These are phyloP conservation scores for Apamea crenata DNA, from an alignment of 2,888 invertebrate genomes.

Conservation along the genomic window DNA sequence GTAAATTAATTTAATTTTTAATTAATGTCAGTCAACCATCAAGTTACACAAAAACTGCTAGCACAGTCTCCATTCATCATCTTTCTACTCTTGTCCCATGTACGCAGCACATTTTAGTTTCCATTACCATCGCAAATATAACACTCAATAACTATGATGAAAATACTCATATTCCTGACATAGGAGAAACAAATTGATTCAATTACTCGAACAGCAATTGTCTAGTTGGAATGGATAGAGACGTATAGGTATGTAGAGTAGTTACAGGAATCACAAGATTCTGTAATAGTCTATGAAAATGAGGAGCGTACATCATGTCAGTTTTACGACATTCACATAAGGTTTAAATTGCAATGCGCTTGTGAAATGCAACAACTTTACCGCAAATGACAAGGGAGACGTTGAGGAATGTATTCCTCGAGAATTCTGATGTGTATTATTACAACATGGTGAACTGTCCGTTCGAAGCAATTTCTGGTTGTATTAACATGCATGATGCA, in stretches of 20 bases:
- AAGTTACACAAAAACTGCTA: background rate
- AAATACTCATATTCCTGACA: background rate
- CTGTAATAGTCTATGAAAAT: background rate
- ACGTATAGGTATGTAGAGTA: background rate
- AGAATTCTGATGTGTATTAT: slow-evolving; percentile 33
- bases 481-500: slow-evolving; percentile 22
- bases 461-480: slow-evolving; percentile 34
- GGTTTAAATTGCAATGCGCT: slow-evolving; percentile 13
- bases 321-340: slow-evolving; percentile 10
- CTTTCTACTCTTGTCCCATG: background rate
- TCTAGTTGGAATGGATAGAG: background rate
- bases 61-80: background rate
- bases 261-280: background rate
- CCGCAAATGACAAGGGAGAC: slow-evolving; percentile 33
- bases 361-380: slow-evolving; percentile 6
- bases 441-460: slow-evolving; percentile 21
- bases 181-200: background rate
- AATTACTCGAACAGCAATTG: slow-evolving; percentile 27
- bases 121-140: background rate
- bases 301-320: too few species aligned
- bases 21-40: background rate
- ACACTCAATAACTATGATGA: background rate
- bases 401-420: slow-evolving; percentile 45
- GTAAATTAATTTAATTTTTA: background rate
- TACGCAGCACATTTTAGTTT: background rate